A percentile compares a stretch with the other conserved stretches of the same genome.
These are phyloP conservation scores for Picathartes gymnocephalus DNA, from an alignment of 2,113 vertebrate species.

Conservation along the genomic window DNA sequence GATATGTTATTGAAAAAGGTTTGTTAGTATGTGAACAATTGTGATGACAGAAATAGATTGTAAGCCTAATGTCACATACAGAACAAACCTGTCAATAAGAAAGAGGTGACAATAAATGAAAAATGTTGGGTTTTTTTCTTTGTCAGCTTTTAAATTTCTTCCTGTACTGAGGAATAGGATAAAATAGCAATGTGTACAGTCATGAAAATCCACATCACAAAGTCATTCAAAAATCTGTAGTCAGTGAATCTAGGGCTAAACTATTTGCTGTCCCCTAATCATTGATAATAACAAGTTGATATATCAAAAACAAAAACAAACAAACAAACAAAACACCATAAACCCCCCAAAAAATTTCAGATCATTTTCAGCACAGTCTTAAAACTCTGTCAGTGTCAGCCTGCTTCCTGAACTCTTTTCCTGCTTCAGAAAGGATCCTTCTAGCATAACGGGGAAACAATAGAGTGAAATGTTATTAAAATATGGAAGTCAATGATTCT, in stretches of 20 bases:
- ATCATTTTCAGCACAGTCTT: not conserved
- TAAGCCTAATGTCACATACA: not conserved
- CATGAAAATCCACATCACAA: not conserved
- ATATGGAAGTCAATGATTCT: slow-evolving; percentile 63
- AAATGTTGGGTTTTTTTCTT: not conserved
- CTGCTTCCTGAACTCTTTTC: slow-evolving; percentile 35
- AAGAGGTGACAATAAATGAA: not conserved
- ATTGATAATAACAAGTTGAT: not conserved
- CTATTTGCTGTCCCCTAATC: not conserved
- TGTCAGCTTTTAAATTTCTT: not conserved
- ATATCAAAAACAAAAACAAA: not conserved
- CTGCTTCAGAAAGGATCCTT: slow-evolving; percentile 45
- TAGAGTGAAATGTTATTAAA: slow-evolving; percentile 65
- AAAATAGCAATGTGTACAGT: not conserved
- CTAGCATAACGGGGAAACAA: slow-evolving; percentile 41
- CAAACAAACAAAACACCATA: not conserved
- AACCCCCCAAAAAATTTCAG: not conserved
- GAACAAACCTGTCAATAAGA: not conserved
- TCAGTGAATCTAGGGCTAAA: not conserved
- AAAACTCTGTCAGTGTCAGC: not conserved
- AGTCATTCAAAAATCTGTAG: not conserved
- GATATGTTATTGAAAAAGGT: not conserved
- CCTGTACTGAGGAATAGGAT: not conserved
- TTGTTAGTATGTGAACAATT: not conserved
- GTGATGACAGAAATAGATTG: not conserved